phyloP scores from a whole-genome alignment of 2,888 invertebrate genomes.

The Eupithecia abbreviata region DNA sequence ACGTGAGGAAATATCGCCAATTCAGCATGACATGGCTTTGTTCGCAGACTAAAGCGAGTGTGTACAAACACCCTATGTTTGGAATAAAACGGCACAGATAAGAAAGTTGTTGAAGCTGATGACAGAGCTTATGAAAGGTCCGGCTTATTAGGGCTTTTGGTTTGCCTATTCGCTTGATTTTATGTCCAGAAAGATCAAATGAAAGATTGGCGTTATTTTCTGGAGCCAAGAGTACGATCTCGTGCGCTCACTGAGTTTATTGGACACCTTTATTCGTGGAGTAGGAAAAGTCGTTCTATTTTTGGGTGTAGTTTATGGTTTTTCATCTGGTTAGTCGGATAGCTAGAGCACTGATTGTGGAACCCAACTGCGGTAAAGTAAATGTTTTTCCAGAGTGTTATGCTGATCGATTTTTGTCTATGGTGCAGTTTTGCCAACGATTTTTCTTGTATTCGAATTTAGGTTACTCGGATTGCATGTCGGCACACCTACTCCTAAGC shows the following conservation, averaged over 20 bases:
- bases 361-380: constrained; percentile 3
- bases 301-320: constrained; percentile 6
- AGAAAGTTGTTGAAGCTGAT: constrained; percentile 28
- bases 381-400: constrained; percentile 1
- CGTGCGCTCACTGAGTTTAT: constrained; percentile 3
- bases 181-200: constrained; percentile 30
- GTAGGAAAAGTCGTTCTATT: background rate
- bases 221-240: constrained; percentile 7
- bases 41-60: background rate
- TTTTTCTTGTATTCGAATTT: background rate
- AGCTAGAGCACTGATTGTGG: background rate
- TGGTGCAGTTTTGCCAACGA: background rate
- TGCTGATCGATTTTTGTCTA: background rate
- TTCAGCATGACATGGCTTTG: background rate
- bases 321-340: constrained; percentile 8
- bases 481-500: background rate
- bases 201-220: constrained; percentile 22
- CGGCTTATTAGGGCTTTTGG: constrained; percentile 21
- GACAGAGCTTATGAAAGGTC: constrained; percentile 29
- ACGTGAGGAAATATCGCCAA: background rate
- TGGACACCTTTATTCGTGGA: constrained; percentile 9
- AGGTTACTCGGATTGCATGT: background rate
- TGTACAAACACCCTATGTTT: constrained; percentile 6
- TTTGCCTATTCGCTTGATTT: constrained; percentile 30
- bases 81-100: constrained; percentile 13